Evolutionary conservation across 2,113 vertebrate genomes (phyloP).

Genomic region (Lepidothrix coronata): DNA sequence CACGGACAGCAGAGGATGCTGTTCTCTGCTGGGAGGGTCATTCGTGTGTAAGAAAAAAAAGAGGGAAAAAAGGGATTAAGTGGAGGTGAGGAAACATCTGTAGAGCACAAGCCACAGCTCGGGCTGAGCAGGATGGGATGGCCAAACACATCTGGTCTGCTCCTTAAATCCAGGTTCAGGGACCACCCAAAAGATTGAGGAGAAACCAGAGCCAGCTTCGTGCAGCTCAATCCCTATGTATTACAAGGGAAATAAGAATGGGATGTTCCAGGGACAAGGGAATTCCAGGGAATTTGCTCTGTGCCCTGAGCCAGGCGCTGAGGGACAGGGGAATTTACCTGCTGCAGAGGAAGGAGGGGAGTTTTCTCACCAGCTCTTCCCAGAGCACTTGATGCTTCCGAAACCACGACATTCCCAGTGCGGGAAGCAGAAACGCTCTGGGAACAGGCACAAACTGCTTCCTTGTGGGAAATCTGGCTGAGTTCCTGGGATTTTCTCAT

Average conservation of each 20-base stretch:
- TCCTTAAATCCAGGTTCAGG: background rate
- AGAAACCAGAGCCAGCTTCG: fast-evolving
- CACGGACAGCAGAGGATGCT: background rate
- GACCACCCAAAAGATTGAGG: background rate
- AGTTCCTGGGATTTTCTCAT: background rate
- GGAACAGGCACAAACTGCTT: background rate
- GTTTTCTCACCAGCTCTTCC: background rate
- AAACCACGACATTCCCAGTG: fast-evolving
- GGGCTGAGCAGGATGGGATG: background rate
- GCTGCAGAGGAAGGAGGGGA: background rate
- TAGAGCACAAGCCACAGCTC: background rate
- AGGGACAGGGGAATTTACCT: background rate
- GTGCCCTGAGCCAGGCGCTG: background rate
- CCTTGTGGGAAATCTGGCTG: background rate
- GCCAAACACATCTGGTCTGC: background rate
- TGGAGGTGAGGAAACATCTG: background rate
- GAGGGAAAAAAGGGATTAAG: background rate
- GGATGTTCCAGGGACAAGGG: background rate
- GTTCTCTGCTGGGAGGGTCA: background rate
- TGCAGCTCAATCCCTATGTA: fast-evolving
- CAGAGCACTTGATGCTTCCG: background rate
- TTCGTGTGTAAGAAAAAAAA: background rate
- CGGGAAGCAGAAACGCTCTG: fast-evolving
- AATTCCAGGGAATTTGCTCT: background rate
- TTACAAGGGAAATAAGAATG: background rate